phyloP scores from a whole-genome alignment of 2,797 vertebrate genomes.

The Podargus strigoides region DNA sequence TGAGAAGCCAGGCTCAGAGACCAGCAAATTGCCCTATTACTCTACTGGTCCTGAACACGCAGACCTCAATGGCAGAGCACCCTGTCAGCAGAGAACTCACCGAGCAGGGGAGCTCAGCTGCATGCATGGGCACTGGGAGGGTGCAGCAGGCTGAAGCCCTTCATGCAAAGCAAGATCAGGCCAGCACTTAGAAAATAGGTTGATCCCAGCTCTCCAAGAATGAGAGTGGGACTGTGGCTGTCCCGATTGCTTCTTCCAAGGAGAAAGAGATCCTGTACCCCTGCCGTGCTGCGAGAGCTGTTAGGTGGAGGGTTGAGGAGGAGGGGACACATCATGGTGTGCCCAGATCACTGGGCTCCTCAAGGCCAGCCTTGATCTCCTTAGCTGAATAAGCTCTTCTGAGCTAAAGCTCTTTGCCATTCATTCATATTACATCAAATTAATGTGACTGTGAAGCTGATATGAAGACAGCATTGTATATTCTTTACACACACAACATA shows the following conservation, averaged over 20 bases:
- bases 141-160: background rate
- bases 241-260: background rate
- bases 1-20: background rate
- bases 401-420: background rate
- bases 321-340: fast-evolving
- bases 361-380: background rate
- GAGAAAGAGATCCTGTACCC: background rate
- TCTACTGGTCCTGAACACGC: background rate
- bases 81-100: background rate
- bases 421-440: background rate
- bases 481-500: background rate
- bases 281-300: fast-evolving
- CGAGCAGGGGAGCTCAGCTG: background rate
- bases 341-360: background rate
- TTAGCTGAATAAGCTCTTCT: background rate
- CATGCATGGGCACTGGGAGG: fast-evolving
- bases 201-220: background rate
- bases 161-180: background rate
- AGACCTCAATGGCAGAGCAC: fast-evolving
- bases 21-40: background rate
- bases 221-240: background rate
- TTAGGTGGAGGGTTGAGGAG: background rate
- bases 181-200: background rate
- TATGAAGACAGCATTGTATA: background rate
- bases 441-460: background rate